These are phyloP conservation scores for Agelastica alni DNA, from an alignment of 2,888 invertebrate species.

Conservation along the genomic window DNA sequence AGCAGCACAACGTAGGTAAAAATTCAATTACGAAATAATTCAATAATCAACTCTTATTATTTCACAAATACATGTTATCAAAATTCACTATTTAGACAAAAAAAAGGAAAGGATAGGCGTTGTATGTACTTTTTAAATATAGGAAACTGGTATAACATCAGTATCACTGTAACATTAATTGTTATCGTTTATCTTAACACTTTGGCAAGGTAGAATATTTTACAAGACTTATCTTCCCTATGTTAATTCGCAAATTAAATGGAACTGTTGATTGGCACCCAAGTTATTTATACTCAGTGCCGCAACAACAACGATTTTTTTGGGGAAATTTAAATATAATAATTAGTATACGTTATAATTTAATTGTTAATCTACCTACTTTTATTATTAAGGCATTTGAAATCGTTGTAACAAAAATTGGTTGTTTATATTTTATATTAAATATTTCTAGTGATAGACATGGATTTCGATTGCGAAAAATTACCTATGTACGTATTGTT, in stretches of 20 bases:
- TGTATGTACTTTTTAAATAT: neutral
- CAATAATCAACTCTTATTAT: too few species aligned
- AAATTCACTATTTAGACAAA: too few species aligned
- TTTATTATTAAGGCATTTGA: slow-evolving; percentile 24
- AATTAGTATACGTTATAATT: too few species aligned
- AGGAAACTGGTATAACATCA: neutral
- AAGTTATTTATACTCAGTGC: too few species aligned
- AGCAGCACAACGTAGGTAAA: too few species aligned
- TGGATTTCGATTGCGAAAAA: slow-evolving; percentile 20
- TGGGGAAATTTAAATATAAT: neutral
- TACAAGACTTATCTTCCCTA: neutral
- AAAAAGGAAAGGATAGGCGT: too few species aligned
- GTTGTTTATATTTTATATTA: slow-evolving; percentile 24
- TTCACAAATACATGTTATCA: too few species aligned
- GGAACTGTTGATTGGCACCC: too few species aligned
- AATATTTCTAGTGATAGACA: slow-evolving; percentile 12
- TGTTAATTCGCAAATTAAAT: neutral
- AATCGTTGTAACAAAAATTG: slow-evolving; percentile 10
- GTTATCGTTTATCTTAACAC: neutral
- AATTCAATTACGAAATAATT: too few species aligned
- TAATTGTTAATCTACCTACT: slow-evolving; percentile 13
- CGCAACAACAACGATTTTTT: neutral
- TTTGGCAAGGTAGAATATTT: neutral
- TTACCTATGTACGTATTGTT: slow-evolving; percentile 7
- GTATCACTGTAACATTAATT: neutral